Evolutionary conservation across 2,888 invertebrate genomes (phyloP), one percentile per base, ranked within the genome.

Genomic region (Megaustenia siamemsis): DNA sequence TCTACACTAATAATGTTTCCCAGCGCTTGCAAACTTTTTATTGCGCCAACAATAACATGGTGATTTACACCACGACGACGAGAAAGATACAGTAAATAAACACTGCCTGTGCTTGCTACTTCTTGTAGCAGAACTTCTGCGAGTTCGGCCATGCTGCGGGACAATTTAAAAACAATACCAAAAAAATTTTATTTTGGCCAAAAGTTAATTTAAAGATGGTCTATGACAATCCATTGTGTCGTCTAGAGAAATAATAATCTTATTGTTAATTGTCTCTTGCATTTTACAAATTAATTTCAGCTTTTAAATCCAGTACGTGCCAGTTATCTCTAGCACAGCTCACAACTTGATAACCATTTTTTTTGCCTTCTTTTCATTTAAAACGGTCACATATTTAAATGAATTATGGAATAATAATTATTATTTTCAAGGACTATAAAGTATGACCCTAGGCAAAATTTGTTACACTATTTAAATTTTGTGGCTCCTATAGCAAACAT

Each of bases 131-230:
- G 88, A 32, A 86, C 68, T 71, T 90, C 89, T n/a, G 83, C 83
- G 8, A 90, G 81, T 81, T 92, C 92, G 68, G 91, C 91, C 92
- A 92, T 92, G 86, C 73, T 78, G 77, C 21, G n/a, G n/a, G 43
- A 43, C 24, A 38, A 15, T 32, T 66, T 35, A 15, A 35, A 38
- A 66, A 35, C n/a, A n/a, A n/a, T n/a, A n/a, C n/a, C n/a, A n/a
- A n/a, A n/a, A n/a, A n/a, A n/a, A n/a, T n/a, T n/a, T n/a, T n/a
- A n/a, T n/a, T n/a, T n/a, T n/a, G 99, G 3, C 98, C 98, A 6
- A 97, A 96, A 93, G 98, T 99, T 12, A 97, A 99, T 95, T 95
- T 99, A 86, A 97, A 97, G 93, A 99, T 99, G 97, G 97, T 99
- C 75, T 96, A 98, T 91, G 96, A 96, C 88, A 98, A 97, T 94